phyloP scores from a whole-genome alignment of 2,797 vertebrate species.

The Myripristis jacobus region DNA sequence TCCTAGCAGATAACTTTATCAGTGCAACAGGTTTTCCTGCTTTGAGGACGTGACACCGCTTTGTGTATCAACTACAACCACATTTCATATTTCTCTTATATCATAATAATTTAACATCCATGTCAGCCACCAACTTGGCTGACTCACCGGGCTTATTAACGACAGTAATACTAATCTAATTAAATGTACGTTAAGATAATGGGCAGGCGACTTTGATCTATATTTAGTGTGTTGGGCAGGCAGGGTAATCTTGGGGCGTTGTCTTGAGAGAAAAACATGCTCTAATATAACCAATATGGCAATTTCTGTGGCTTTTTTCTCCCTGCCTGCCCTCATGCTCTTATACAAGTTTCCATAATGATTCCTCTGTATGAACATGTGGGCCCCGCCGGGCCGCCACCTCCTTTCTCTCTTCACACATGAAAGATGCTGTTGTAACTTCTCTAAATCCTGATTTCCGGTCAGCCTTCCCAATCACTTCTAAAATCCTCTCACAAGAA shows the following conservation, averaged over 20 bases:
- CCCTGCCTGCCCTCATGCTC: constrained; percentile 15
- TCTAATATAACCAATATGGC: constrained; percentile 25
- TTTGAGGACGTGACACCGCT: not conserved
- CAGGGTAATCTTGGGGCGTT: constrained; percentile 56
- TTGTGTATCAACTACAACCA: not conserved
- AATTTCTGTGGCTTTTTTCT: not conserved
- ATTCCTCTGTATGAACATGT: constrained; percentile 60
- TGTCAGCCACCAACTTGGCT: constrained; percentile 40
- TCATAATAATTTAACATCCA: not conserved
- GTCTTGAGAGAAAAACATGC: constrained; percentile 37
- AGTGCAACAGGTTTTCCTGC: not conserved
- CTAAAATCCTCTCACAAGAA: not conserved
- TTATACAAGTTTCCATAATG: constrained; percentile 57
- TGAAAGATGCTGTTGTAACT: constrained; percentile 73
- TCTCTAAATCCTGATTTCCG: constrained; percentile 49
- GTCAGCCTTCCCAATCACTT: not conserved
- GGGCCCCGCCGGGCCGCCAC: constrained; percentile 43
- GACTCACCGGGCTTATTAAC: constrained; percentile 54
- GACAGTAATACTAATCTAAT: constrained; percentile 65
- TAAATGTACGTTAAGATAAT: constrained; percentile 62
- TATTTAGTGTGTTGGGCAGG: constrained; percentile 63
- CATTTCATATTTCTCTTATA: not conserved
- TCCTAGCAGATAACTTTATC: not conserved
- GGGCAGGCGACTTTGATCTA: constrained; percentile 56
- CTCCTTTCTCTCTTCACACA: not conserved